Percentiles rank a stretch among this genome's conserved stretches.
phyloP scores from a whole-genome alignment of 1,140 invertebrate species.

The Penaeus japonicus region DNA sequence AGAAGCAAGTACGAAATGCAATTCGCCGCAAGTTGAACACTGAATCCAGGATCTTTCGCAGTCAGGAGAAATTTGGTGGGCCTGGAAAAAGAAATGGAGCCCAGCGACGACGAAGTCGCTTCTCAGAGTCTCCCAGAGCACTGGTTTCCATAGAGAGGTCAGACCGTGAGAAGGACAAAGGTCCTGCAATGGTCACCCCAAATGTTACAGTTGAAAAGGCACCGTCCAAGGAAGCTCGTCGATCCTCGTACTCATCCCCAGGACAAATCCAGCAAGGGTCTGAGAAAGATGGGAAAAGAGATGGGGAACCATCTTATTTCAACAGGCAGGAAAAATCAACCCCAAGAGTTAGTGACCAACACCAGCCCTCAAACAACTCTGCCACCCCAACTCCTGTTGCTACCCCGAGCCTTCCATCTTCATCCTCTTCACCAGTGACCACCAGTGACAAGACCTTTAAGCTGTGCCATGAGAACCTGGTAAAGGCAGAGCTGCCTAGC shows the following conservation, averaged over 20 bases:
- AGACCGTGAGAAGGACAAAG: constrained; percentile 46
- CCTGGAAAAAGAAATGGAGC: constrained; percentile 15
- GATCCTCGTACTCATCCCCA: constrained; percentile 41
- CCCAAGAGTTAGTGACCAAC: constrained; percentile 28
- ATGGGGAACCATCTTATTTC: constrained; percentile 50
- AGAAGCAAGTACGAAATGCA: constrained; percentile 56
- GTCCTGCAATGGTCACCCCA: constrained; percentile 48
- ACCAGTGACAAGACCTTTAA: constrained; percentile 52
- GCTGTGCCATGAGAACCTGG: constrained; percentile 46
- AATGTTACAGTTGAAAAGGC: constrained; percentile 57
- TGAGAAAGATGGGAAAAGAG: constrained; percentile 50
- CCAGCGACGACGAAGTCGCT: constrained; percentile 39
- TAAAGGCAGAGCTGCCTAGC: constrained; percentile 50
- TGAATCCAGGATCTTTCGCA: constrained; percentile 54
- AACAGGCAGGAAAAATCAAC: constrained; percentile 33
- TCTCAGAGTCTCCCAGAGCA: constrained; percentile 45
- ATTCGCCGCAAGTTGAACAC: constrained; percentile 57
- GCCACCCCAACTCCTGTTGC: constrained; percentile 52
- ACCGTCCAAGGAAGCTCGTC: constrained; percentile 36
- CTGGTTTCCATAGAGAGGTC: constrained; percentile 55
- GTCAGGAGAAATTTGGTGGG: constrained; percentile 42
- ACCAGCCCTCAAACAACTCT: constrained; percentile 48
- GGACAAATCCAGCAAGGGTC: constrained; percentile 6
- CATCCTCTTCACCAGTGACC: constrained; percentile 50
- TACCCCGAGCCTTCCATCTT: constrained; percentile 53